Percentiles rank a stretch among this genome's conserved stretches.
These are phyloP conservation scores for Folsomia candida DNA, from an alignment of 2,888 invertebrate genomes.

Conservation along the genomic window DNA sequence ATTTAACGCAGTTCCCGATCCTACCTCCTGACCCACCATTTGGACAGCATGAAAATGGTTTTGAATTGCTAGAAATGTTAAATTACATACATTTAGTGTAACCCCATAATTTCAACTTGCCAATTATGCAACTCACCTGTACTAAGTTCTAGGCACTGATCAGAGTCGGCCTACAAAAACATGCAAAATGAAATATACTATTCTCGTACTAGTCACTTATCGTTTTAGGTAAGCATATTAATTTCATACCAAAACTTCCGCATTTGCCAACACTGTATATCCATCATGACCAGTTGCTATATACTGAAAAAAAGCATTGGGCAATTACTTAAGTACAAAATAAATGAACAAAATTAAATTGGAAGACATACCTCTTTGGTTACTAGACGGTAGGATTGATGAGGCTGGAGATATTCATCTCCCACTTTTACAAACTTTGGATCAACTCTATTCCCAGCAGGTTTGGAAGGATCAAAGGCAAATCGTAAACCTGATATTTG, in stretches of 20 bases:
- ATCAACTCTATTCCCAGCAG: conserved; percentile 68
- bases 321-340: background rate
- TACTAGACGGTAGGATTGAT: conserved; percentile 72
- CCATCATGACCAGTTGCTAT: conserved; percentile 75
- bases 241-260: conserved; percentile 67
- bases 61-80: conserved; percentile 79
- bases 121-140: too few species aligned
- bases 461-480: conserved; percentile 70
- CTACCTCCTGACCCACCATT: conserved; percentile 70
- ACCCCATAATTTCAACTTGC: too few species aligned
- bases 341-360: background rate
- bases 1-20: conserved; percentile 34
- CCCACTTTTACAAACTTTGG: conserved; percentile 74
- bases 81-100: too few species aligned
- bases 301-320: conserved; percentile 60
- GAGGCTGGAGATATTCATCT: conserved; percentile 72
- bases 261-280: conserved; percentile 72
- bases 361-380: conserved; percentile 63
- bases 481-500: conserved; percentile 78
- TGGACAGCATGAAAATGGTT: conserved; percentile 87
- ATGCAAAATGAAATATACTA: background rate
- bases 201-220: too few species aligned
- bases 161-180: conserved; percentile 69
- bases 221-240: background rate
- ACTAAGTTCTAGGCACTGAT: conserved; percentile 79